phyloP scores from a whole-genome alignment of 1,140 invertebrate genomes.

The Globodera rostochiensis region DNA sequence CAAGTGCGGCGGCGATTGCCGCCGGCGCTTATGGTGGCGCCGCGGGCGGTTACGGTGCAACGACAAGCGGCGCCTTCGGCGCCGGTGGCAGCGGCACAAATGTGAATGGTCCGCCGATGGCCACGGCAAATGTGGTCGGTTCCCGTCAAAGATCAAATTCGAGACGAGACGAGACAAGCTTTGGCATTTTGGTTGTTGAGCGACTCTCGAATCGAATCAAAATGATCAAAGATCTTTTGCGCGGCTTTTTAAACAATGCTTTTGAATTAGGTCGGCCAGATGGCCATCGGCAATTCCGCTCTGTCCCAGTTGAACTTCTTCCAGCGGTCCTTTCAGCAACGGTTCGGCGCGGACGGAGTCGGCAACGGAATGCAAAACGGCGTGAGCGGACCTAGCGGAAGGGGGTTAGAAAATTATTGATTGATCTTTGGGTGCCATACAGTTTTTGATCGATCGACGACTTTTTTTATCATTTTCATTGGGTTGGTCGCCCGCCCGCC shows the following conservation, averaged over 20 bases:
- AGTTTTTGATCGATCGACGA: no score
- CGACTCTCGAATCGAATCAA: no score
- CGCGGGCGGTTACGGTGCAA: conserved; percentile 31
- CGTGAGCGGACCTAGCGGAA: background rate
- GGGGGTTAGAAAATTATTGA: conserved; percentile 13
- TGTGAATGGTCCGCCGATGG: conserved; percentile 18
- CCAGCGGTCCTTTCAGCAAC: conserved; percentile 53
- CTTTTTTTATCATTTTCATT: no score
- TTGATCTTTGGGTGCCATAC: background rate
- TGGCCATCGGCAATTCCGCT: conserved; percentile 45
- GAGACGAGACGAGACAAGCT: no score
- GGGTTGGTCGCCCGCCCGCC: no score
- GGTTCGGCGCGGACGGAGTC: conserved; percentile 27
- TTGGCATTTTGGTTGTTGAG: no score
- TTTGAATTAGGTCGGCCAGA: conserved; percentile 27
- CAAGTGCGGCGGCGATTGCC: conserved; percentile 81
- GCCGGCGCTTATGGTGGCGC: conserved; percentile 72
- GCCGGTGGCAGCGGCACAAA: background rate
- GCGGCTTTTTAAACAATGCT: conserved; percentile 3
- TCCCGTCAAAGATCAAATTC: no score
- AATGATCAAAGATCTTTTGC: no score
- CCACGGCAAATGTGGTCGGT: conserved; percentile 31
- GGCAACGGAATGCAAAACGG: conserved; percentile 45
- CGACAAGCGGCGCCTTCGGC: conserved; percentile 21
- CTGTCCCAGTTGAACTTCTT: conserved; percentile 51